These are phyloP conservation scores for Montipora sp. DNA, from an alignment of 64 coral and sea anemone species.

Conservation along the genomic window DNA sequence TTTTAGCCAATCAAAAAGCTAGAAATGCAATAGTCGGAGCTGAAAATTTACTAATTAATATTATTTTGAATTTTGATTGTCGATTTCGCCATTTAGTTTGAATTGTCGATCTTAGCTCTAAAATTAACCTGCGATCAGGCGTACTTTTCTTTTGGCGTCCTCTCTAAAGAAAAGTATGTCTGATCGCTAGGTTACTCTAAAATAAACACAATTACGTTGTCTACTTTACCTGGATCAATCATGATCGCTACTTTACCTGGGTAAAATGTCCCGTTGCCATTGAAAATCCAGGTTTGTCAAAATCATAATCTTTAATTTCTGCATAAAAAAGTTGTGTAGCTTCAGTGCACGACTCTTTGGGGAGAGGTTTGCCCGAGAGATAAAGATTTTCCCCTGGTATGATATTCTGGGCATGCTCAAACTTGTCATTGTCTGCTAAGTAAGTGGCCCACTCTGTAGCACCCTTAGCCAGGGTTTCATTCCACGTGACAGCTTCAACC, in stretches of 20 bases:
- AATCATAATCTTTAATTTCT: constrained; percentile 67
- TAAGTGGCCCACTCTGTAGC: constrained; percentile 62
- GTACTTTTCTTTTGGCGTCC: too few species aligned
- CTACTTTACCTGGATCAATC: constrained; percentile 59
- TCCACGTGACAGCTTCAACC: constrained; percentile 49
- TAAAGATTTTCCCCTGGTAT: constrained; percentile 74
- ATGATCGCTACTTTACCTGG: constrained; percentile 25
- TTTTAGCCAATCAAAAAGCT: too few species aligned
- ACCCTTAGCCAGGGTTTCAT: constrained; percentile 26
- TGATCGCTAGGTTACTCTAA: too few species aligned
- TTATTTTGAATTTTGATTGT: too few species aligned
- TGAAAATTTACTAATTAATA: too few species aligned
- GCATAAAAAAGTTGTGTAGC: constrained; percentile 64
- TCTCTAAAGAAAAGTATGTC: too few species aligned
- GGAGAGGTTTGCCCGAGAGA: constrained; percentile 1
- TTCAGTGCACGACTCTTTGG: constrained; percentile 29
- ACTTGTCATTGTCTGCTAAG: constrained; percentile 54
- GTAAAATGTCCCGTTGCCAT: constrained; percentile 76
- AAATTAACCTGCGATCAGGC: too few species aligned
- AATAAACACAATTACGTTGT: background rate
- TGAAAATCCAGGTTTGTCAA: constrained; percentile 65
- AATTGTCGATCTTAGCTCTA: too few species aligned
- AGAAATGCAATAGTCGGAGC: too few species aligned
- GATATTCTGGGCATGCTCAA: constrained; percentile 32
- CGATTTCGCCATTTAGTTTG: too few species aligned